Evolutionary conservation across 2,888 invertebrate species (phyloP).

Genomic region (Agapostemon virescens): DNA sequence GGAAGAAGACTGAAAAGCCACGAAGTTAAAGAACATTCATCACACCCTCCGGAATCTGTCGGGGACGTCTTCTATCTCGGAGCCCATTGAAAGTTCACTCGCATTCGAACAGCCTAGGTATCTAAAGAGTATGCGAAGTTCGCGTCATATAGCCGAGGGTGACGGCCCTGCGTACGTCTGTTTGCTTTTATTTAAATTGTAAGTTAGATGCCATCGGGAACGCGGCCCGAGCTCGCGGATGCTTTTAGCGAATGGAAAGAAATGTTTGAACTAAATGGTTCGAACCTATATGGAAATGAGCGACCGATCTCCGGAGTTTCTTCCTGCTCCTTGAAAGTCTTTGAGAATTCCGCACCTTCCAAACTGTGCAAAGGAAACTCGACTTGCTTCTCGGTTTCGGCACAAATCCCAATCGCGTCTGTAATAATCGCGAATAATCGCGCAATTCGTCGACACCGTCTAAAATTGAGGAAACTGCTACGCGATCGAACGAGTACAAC

Average conservation of each 20-base stretch:
- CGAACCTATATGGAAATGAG: conserved; percentile 79
- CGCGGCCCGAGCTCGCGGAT: conserved; percentile 42
- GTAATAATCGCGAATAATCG: neutral
- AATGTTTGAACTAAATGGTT: conserved; percentile 79
- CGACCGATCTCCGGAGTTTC: conserved; percentile 67
- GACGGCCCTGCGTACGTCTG: conserved; percentile 70
- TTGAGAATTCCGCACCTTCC: conserved; percentile 54
- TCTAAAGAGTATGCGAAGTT: conserved; percentile 58
- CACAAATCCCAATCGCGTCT: neutral
- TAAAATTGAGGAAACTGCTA: neutral
- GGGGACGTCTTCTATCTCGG: conserved; percentile 60
- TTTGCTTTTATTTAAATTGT: conserved; percentile 81
- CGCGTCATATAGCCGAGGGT: conserved; percentile 56
- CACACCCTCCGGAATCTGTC: conserved; percentile 66
- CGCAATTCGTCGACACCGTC: neutral
- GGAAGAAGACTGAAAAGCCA: conserved; percentile 55
- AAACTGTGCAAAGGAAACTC: conserved; percentile 12
- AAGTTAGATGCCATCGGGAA: conserved; percentile 75
- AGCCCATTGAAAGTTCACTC: conserved; percentile 66
- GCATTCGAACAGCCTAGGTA: conserved; percentile 53
- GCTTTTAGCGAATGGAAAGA: conserved; percentile 76
- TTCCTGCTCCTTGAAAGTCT: conserved; percentile 54
- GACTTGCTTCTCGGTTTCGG: neutral
- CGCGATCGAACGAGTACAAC: neutral
- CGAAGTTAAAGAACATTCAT: conserved; percentile 64